Conservation (phyloP, 2,888 invertebrate species). For the Drosophila infuscata region DNA sequence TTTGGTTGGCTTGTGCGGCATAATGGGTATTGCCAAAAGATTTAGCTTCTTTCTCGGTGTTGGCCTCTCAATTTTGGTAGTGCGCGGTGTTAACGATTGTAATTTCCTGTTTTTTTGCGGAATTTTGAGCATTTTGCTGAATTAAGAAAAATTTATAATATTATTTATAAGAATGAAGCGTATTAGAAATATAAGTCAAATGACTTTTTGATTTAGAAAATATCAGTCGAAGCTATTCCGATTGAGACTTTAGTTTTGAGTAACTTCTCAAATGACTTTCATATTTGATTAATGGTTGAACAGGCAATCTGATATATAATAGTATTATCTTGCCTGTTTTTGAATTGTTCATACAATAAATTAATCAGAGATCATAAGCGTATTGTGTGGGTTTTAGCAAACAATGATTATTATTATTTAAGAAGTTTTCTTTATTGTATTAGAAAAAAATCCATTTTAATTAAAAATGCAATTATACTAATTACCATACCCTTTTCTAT, state of each 20-base stretch:
- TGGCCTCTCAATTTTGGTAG: constrained; percentile 40
- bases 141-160: constrained; percentile 1
- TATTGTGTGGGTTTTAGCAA: not conserved
- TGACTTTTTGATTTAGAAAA: not conserved
- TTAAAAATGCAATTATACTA: not conserved
- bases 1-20: too few relatives aligned
- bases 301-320: not conserved
- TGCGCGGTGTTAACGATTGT: constrained; percentile 19
- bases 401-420: not conserved
- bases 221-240: not conserved
- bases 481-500: not conserved
- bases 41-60: too few relatives aligned
- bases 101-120: constrained; percentile 31
- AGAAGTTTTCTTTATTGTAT: not conserved
- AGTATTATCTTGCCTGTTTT: too few relatives aligned
- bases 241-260: not conserved
- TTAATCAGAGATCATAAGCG: too few relatives aligned
- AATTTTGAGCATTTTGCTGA: constrained; percentile 44
- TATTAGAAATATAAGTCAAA: not conserved
- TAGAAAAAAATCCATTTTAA: not conserved
- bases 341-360: too few relatives aligned
- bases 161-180: not conserved
- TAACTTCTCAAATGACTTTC: not conserved
- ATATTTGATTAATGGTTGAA: not conserved
- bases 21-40: too few relatives aligned